phyloP scores from a whole-genome alignment of 2,797 vertebrate genomes.

The Acomys russatus region DNA sequence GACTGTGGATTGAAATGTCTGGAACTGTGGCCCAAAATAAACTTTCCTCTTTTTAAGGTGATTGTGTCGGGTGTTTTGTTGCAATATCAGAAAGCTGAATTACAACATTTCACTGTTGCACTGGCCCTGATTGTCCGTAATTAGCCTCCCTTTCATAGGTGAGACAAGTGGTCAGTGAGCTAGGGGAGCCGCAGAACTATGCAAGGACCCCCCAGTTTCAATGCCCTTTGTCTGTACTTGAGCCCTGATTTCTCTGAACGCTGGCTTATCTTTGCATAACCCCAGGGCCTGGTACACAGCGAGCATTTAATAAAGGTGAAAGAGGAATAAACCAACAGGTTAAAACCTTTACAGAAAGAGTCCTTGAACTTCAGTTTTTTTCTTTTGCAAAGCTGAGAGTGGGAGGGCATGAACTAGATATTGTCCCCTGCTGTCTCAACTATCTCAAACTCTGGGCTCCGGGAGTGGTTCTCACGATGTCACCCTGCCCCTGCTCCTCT shows the following conservation, averaged over 20 bases:
- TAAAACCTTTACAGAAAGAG: neutral
- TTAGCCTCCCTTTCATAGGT: neutral
- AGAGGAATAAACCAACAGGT: neutral
- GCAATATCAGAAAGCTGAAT: neutral
- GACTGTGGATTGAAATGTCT: neutral
- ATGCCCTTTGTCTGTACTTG: neutral
- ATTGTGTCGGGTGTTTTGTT: neutral
- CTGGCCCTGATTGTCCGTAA: neutral
- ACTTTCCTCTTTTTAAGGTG: neutral
- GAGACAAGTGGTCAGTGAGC: neutral
- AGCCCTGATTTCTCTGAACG: neutral
- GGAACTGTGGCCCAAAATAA: neutral
- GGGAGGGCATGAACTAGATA: neutral
- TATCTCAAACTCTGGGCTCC: neutral
- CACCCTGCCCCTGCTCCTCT: neutral
- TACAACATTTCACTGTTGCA: neutral
- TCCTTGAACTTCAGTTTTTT: neutral
- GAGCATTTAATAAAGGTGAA: neutral
- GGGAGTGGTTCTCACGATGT: rapidly evolving
- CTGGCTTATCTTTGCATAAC: neutral
- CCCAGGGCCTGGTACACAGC: neutral
- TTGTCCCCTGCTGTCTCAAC: neutral
- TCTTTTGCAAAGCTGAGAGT: neutral
- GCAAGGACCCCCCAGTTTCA: neutral
- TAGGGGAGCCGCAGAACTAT: neutral